These are phyloP conservation scores for Cryptotis parvus DNA, from an alignment of 2,113 vertebrate species.

Conservation along the genomic window DNA sequence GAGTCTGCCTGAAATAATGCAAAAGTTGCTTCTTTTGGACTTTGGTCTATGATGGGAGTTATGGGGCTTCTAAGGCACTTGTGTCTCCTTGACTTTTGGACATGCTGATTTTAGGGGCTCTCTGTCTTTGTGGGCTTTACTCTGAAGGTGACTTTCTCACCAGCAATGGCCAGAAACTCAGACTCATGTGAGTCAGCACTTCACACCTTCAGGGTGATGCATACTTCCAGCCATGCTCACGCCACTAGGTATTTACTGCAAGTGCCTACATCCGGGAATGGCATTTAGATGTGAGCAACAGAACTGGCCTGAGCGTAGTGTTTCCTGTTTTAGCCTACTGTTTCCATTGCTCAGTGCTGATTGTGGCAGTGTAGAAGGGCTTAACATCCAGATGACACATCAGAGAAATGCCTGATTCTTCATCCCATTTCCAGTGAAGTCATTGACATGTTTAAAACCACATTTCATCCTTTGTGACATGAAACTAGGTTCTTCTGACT, in stretches of 20 bases:
- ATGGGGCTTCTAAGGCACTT: background rate
- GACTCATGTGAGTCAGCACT: background rate
- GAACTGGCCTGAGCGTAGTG: slow-evolving; percentile 7
- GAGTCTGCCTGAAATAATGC: background rate
- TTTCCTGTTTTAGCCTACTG: background rate
- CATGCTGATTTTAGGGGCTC: fast-evolving
- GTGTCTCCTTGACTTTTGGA: background rate
- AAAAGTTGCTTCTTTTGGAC: background rate
- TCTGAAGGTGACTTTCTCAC: background rate
- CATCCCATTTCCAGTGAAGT: background rate
- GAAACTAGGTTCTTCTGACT: slow-evolving; percentile 23
- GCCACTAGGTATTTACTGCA: slow-evolving; percentile 18
- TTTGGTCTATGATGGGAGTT: background rate
- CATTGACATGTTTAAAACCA: background rate
- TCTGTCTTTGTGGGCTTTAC: background rate
- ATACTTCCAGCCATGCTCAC: background rate
- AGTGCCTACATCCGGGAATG: background rate
- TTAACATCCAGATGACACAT: slow-evolving; percentile 16
- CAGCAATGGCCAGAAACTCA: background rate
- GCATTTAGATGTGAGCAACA: background rate
- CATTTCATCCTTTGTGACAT: background rate
- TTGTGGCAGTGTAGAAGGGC: slow-evolving; percentile 7
- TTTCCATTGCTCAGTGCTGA: slow-evolving; percentile 9
- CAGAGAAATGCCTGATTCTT: background rate
- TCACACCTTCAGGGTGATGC: background rate